Base-by-base conservation (phyloP, 2,113 vertebrate species). In the Takifugu flavidus region DNA sequence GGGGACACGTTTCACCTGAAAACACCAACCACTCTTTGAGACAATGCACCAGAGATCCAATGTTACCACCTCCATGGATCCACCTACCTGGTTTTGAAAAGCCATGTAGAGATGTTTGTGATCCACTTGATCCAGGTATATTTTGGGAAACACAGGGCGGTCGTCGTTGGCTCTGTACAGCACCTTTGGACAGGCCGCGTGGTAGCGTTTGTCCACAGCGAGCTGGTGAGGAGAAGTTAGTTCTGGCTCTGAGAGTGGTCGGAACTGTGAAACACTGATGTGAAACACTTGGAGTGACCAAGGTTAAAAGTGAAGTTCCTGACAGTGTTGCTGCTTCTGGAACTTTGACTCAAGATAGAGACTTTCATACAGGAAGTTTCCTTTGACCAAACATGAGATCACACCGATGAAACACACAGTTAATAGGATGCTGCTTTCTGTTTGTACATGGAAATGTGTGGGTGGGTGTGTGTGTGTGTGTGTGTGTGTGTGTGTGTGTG, bases 161-260 rank as follows among this genome's bases (percentile, higher is more conserved):
- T 96, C 93, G 44, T 92, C 87, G 59, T 86, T 75, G 70, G 94
- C 91, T 79, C 91, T 91, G 58, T 93, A 93, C 56, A 99, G 89
- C 65, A 95, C 83, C 7, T 81, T 90, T 28, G 92, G 91, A 68
- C 95, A 98, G 79, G 82, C 84, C 20, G 90, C 69, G 20, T 70
- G 88, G 81, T 88, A 87, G 59, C 90, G 77, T 62, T 91, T 81
- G 83, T 93, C 92, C 82, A 98, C 89, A 73, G 91, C 50, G 67
- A 95, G 89, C 96, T 98, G 85, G 61, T 67, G 82, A 91, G n/a
- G 55, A 74, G 0, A 52, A 77, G 88, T 0, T 43, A 28, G 0
- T 57, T 56, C 59, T 2, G 12, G 49, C 56, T 66, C 12, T 69
- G 45, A 13, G 34, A 39, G 8, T 39, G 7, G 34, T 39, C 34